Evolutionary conservation across 1,140 invertebrate species (phyloP), one percentile per base, ranked within the genome.

Genomic region (Gonatopus flavifemur): DNA sequence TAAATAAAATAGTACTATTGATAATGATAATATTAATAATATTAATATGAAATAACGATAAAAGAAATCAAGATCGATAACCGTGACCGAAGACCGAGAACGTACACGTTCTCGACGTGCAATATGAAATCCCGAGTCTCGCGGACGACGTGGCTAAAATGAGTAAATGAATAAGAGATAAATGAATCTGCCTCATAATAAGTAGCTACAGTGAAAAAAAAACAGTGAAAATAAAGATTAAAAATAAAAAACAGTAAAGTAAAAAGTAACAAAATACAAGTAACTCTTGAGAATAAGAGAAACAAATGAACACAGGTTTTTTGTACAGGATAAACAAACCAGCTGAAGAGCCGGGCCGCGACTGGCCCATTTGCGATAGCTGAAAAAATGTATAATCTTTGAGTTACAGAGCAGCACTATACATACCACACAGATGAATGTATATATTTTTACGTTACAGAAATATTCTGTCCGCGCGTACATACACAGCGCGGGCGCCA

Each of bases 361-460:
- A n/a, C n/a, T n/a, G n/a, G n/a, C n/a, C n/a, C n/a, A n/a, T n/a
- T n/a, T 67, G 64, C 57, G 62, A 59, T 66, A 64, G 67, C 59
- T 62, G 58, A 58, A n/a, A n/a, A n/a, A n/a, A 70, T 75, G 70
- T 76, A 78, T 76, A 75, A 75, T 77, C 67, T 78, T 33, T 78
- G 67, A 78, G 76, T 78, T 78, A 78, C 76, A 78, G 76, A 78
- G 76, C 74, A 78, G 74, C 76, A 78, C 74, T 77, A 77, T 76
- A 78, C 73, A 78, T 77, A 78, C 72, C 66, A 76, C 73, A 78
- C 74, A 78, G 74, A 78, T 67, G 68, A 28, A 74, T 78, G 76
- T 78, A 78, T 78, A 78, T 78, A 78, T 78, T 78, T 78, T 78
- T 78, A 76, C 75, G 76, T 78, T 78, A 78, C 76, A 78, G 76